A percentile compares a stretch with the other conserved stretches of the same genome.
These are phyloP conservation scores for Rhopalosiphum padi DNA, from an alignment of 1,140 invertebrate species.

Conservation along the genomic window DNA sequence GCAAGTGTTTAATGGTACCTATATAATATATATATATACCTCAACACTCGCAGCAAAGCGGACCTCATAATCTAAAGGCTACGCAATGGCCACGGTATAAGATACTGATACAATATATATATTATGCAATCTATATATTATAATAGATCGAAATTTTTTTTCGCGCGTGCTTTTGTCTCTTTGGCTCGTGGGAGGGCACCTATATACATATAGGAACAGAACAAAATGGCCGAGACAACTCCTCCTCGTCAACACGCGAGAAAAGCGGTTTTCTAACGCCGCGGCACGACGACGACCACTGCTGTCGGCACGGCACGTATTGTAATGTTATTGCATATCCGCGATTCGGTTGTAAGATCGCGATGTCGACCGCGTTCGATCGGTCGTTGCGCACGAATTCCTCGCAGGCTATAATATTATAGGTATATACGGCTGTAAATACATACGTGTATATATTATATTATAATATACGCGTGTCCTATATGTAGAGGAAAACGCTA, in stretches of 20 bases:
- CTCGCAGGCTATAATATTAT: background rate
- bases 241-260: slow-evolving; percentile 3
- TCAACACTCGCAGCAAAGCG: too few species aligned
- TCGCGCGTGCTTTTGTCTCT: background rate
- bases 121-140: background rate
- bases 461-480: too few species aligned
- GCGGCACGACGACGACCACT: background rate
- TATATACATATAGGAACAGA: background rate
- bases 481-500: too few species aligned
- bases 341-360: background rate
- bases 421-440: background rate
- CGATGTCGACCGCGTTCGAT: background rate
- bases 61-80: too few species aligned
- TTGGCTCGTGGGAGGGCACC: background rate
- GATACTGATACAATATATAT: background rate
- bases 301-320: background rate
- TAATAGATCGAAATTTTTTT: background rate
- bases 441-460: background rate
- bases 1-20: too few species aligned
- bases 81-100: background rate
- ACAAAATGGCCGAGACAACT: slow-evolving; percentile 36
- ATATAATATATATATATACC: too few species aligned
- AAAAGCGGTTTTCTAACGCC: slow-evolving; percentile 11
- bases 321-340: background rate
- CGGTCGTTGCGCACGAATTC: slow-evolving; percentile 33